Conservation (phyloP, 2,888 invertebrate species). For the Ditula angustiorana region DNA sequence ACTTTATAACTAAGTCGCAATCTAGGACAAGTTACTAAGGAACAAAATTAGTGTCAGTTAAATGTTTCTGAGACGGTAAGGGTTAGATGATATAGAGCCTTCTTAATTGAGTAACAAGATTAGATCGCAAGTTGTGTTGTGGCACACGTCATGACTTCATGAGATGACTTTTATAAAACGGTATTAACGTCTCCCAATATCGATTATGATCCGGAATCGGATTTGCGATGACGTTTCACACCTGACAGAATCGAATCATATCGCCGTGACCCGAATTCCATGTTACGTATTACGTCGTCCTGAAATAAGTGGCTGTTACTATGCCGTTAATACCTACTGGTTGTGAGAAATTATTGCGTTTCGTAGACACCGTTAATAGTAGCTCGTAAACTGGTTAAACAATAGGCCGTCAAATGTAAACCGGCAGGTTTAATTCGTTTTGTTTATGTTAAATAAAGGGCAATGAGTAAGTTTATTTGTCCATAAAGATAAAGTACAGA, state of each 20-base stretch:
- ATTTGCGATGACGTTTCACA: neutral
- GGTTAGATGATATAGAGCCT: too few species aligned
- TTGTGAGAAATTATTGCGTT: slow-evolving; percentile 18
- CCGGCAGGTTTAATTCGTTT: slow-evolving; percentile 14
- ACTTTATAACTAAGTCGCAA: too few species aligned
- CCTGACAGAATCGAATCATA: neutral
- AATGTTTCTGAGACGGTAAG: too few species aligned
- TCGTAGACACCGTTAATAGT: slow-evolving; percentile 32
- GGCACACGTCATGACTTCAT: too few species aligned
- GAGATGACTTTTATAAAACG: too few species aligned
- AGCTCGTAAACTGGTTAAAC: slow-evolving; percentile 22
- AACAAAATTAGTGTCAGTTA: too few species aligned
- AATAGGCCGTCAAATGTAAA: slow-evolving; percentile 23
- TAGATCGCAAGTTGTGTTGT: too few species aligned
- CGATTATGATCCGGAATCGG: neutral
- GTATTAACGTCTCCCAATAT: too few species aligned
- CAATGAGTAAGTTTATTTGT: neutral
- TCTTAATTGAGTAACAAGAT: too few species aligned
- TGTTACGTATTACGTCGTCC: slow-evolving; percentile 1
- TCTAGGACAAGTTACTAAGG: too few species aligned
- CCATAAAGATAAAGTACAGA: neutral
- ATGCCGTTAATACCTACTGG: neutral
- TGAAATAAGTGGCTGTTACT: slow-evolving; percentile 5
- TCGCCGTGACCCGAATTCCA: neutral
- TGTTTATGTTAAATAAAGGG: slow-evolving; percentile 15